These are phyloP conservation scores for Choloepus hoffmanni DNA, from an alignment of 2,113 vertebrate genomes.

Conservation along the genomic window DNA sequence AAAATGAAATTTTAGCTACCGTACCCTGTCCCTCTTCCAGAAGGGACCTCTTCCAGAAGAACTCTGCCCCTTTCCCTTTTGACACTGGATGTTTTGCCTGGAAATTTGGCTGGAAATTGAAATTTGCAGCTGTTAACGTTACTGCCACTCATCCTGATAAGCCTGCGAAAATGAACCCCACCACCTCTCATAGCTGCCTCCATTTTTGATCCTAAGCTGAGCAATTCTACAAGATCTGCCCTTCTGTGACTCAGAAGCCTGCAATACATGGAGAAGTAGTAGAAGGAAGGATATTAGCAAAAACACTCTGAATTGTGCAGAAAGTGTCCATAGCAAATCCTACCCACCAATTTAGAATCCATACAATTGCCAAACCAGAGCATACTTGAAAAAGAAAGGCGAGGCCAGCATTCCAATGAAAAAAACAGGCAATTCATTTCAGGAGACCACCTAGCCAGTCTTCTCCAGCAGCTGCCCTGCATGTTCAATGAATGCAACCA, in stretches of 20 bases:
- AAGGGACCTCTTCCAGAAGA: neutral
- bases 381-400: neutral
- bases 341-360: neutral
- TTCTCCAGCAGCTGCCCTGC: neutral
- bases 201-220: neutral
- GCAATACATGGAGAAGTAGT: neutral
- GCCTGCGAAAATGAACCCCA: neutral
- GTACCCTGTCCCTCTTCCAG: neutral
- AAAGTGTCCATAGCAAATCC: neutral
- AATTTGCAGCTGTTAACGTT: neutral
- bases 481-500: neutral
- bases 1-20: neutral
- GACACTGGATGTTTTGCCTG: neutral
- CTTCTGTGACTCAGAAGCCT: neutral
- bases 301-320: neutral
- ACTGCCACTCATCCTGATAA: neutral
- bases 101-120: neutral
- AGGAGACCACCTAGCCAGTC: neutral
- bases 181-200: neutral
- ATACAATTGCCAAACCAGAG: neutral
- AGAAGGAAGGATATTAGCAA: neutral
- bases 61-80: neutral
- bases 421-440: neutral
- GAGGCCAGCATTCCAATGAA: neutral
- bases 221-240: neutral